Percentiles rank a stretch among this genome's conserved stretches.
phyloP scores from a whole-genome alignment of 2,113 vertebrate species.

The Microtus richardsoni region DNA sequence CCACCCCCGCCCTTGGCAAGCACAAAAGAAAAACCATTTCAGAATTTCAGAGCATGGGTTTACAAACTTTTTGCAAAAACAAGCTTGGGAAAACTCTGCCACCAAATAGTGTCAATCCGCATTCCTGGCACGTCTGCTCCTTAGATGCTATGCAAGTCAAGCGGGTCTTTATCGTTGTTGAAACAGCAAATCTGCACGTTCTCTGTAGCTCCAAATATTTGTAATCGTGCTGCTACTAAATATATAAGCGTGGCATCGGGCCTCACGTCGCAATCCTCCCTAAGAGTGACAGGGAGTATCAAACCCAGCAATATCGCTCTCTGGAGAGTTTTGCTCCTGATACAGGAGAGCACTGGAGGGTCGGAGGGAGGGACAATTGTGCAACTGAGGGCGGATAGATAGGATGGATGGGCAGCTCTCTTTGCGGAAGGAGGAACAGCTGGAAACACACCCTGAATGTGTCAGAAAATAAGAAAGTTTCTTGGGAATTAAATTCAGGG shows the following conservation, averaged over 20 bases:
- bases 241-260: constrained; percentile 45
- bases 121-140: constrained; percentile 70
- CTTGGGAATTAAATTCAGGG: constrained; percentile 73
- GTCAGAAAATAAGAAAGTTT: constrained; percentile 72
- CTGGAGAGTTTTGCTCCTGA: constrained; percentile 46
- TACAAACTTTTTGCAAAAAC: constrained; percentile 73
- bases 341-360: constrained; percentile 16
- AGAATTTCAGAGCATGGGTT: constrained; percentile 30
- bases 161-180: constrained; percentile 62
- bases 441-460: constrained; percentile 55
- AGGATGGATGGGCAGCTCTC: not conserved
- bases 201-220: constrained; percentile 73
- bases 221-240: constrained; percentile 69
- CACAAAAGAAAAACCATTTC: constrained; percentile 64
- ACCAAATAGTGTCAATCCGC: constrained; percentile 73
- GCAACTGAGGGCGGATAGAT: constrained; percentile 13
- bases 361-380: not conserved
- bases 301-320: not conserved
- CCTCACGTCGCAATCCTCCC: constrained; percentile 45
- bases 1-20: not conserved
- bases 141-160: constrained; percentile 73
- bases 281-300: constrained; percentile 27
- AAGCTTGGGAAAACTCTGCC: constrained; percentile 63
- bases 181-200: constrained; percentile 79
- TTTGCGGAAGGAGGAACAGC: constrained; percentile 45